Percentiles rank a stretch among this genome's conserved stretches.
These are phyloP conservation scores for Palythoa grandis DNA, from an alignment of 92 coral and sea anemone species.

Conservation along the genomic window DNA sequence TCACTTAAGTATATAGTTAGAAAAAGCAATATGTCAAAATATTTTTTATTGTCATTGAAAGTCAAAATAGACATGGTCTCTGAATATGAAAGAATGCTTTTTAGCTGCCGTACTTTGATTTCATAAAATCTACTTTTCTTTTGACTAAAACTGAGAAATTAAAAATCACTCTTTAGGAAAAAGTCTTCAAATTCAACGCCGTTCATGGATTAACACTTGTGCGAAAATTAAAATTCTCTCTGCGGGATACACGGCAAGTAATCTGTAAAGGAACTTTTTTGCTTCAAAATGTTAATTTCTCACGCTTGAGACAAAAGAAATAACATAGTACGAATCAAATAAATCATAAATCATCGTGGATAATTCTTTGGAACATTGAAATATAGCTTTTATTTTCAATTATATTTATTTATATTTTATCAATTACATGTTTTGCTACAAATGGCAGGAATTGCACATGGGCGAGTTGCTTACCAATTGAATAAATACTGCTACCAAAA, in stretches of 20 bases:
- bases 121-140: not conserved
- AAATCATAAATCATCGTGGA: not conserved
- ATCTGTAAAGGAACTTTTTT: not conserved
- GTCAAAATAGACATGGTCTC: not conserved
- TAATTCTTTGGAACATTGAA: not conserved
- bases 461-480: no score
- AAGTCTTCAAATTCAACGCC: not conserved
- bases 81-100: not conserved
- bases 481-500: no score
- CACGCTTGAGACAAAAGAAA: not conserved
- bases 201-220: not conserved
- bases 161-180: not conserved
- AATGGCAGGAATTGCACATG: no score
- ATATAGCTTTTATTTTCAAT: no score
- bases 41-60: not conserved
- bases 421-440: no score
- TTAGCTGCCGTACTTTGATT: not conserved
- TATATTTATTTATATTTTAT: no score
- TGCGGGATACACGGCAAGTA: conserved; percentile 8
- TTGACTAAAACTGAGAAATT: not conserved
- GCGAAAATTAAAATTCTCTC: not conserved
- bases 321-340: not conserved
- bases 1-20: no score
- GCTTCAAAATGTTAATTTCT: not conserved
- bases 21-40: not conserved